Evolutionary conservation across 2,888 invertebrate species (phyloP), one percentile per base, ranked within the genome.

Genomic region (Clitarchus hookeri): DNA sequence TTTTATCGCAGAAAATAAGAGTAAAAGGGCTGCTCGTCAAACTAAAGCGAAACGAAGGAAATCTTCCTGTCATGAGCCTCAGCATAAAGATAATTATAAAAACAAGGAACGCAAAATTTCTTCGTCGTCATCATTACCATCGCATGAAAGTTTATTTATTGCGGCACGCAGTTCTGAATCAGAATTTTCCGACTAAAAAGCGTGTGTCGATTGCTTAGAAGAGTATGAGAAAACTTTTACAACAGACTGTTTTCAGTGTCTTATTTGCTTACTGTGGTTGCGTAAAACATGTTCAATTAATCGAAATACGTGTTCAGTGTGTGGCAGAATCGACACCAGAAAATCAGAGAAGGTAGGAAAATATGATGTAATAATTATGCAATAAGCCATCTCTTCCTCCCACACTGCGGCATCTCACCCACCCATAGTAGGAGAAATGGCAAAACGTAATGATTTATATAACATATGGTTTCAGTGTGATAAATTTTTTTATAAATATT

Each of bases 191-290:
- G 26, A 80, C 11, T 25, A 80, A 44, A 44, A 27, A 0, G 80
- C n/a, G 44, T 80, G 26, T 23, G 27, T 80, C 27, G 65, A 84
- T 25, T 84, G 65, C 54, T 54, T 84, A 25, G 54, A 84, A 84
- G 27, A 54, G 25, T 84, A 54, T 27, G 65, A 84, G 27, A 36
- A 84, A 84, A 84, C 84, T 3, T 54, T 12, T 13, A 54, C 84
- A 48, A 48, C 53, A 26, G 84, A 54, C 54, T 84, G 84, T 54
- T 54, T 84, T 54, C 9, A 54, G 54, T 54, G 84, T 27, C 23
- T 84, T 54, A 53, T 25, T 53, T 84, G 54, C n/a, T 53, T 16
- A n/a, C 44, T 13, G 25, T 84, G 84, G 84, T 84, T 84, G 27
- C 84, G 54, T 54, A 25, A 53, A 54, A 54, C 84, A 16, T 84